Evolutionary conservation across 2,113 vertebrate species (phyloP).

Genomic region (Gymnorhina tibicen): DNA sequence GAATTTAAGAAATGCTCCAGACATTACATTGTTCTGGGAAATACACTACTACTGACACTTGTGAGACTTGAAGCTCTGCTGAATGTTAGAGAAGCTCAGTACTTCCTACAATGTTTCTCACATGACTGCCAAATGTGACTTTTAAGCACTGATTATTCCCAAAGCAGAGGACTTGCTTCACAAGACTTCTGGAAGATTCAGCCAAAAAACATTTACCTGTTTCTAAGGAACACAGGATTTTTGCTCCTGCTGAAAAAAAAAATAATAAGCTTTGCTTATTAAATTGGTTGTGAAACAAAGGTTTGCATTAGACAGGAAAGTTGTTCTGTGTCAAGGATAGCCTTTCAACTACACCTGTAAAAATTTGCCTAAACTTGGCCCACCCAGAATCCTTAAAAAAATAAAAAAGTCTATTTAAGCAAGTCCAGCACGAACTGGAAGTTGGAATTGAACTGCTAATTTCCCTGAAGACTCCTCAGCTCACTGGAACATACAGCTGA

Average conservation of each 20-base stretch:
- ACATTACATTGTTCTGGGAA: background rate
- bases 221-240: background rate
- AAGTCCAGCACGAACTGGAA: background rate
- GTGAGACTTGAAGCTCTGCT: background rate
- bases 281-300: background rate
- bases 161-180: background rate
- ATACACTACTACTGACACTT: background rate
- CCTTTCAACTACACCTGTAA: constrained; percentile 22
- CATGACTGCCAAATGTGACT: background rate
- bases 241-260: background rate
- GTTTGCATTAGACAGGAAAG: background rate
- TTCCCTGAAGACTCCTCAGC: background rate
- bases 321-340: background rate
- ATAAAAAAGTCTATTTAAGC: background rate
- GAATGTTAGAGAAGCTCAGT: background rate
- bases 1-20: background rate
- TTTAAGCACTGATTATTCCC: background rate
- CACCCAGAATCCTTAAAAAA: background rate
- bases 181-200: background rate
- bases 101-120: background rate
- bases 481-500: background rate
- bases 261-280: background rate
- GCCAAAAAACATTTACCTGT: constrained; percentile 39
- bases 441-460: background rate
- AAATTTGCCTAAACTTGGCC: background rate